These are phyloP conservation scores for Cliona cf. orientalis DNA, from an alignment of 37 sponge, comb jelly and placozoan genomes.

Conservation along the genomic window DNA sequence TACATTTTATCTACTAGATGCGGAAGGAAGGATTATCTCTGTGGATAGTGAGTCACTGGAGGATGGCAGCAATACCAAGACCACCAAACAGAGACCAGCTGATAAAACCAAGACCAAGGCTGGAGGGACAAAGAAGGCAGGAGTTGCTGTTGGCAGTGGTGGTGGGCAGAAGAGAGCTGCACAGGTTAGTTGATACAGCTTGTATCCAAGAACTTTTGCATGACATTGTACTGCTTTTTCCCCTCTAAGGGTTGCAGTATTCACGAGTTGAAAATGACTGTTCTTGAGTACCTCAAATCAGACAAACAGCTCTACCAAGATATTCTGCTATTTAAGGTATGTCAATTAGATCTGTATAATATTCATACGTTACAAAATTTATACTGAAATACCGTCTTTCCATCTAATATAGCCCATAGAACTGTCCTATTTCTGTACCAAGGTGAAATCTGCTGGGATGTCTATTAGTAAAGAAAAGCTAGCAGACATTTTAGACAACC, in stretches of 20 bases:
- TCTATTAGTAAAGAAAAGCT: constrained; percentile 39
- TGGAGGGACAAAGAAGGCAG: neutral
- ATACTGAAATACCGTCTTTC: no score
- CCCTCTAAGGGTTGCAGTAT: no score
- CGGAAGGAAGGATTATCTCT: constrained; percentile 1
- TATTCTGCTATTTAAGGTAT: constrained; percentile 67
- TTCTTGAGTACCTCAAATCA: constrained; percentile 15
- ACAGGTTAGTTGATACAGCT: no score
- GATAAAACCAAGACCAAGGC: neutral
- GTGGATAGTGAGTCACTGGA: neutral
- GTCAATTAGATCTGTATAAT: constrained; percentile 10
- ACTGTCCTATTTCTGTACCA: constrained; percentile 36
- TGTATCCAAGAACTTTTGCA: no score
- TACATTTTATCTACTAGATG: no score
- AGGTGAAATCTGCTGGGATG: constrained; percentile 54
- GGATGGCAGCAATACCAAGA: neutral
- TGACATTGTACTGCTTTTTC: no score
- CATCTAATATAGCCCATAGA: constrained; percentile 54
- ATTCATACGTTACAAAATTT: no score
- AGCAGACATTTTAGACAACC: constrained; percentile 52
- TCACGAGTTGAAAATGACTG: constrained; percentile 12
- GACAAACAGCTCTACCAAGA: constrained; percentile 55
- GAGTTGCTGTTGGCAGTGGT: no score
- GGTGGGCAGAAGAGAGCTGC: no score
- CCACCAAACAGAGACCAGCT: neutral